Base-by-base conservation (phyloP, 2,113 vertebrate genomes). In the Eolophus roseicapilla region DNA sequence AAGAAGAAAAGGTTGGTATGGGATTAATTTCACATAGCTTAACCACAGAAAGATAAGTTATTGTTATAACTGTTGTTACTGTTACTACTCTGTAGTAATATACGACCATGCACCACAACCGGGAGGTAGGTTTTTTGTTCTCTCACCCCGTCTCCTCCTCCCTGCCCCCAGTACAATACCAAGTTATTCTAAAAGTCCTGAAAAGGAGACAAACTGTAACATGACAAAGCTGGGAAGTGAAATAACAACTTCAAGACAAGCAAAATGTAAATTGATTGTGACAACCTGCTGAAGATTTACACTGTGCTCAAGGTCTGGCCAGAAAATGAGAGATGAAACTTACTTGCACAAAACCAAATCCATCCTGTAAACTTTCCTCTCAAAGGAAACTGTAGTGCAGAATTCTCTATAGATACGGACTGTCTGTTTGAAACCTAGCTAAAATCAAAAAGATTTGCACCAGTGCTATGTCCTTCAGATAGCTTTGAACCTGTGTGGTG, bases 111-210 rank as follows among this genome's bases (percentile, higher is more conserved):
- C 39, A 31, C 31, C 44, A 60, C 13, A 55, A 41, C 1, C 3
- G 59, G 7, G 2, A 53, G 17, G 16, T 2, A 8, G 7, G 0
- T 3, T 28, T 53, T 68, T 67, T 46, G 0, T 8, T 44, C 10
- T 39, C 37, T 50, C 37, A 60, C 18, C 74, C 9, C 8, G 11
- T 8, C 20, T 28, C 35, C 8, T n/a, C 55, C 20, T n/a, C 19
- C 55, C 33, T n/a, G 6, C 4, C 11, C 9, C 2, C 19, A 47
- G 1, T 28, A 28, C 7, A 31, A 39, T 8, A 2, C 2, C 5
- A 57, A 27, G 21, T 64, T 87, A 53, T 55, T 86, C 20, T 53
- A n/a, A 64, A 81, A 60, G 17, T 81, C 43, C 44, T 77, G 17
- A 59, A 69, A 82, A 62, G 4, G 28, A 76, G 16, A 77, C 24